Evolutionary conservation across 1,140 invertebrate species (phyloP).

Genomic region (Hesperophylax magnus): DNA sequence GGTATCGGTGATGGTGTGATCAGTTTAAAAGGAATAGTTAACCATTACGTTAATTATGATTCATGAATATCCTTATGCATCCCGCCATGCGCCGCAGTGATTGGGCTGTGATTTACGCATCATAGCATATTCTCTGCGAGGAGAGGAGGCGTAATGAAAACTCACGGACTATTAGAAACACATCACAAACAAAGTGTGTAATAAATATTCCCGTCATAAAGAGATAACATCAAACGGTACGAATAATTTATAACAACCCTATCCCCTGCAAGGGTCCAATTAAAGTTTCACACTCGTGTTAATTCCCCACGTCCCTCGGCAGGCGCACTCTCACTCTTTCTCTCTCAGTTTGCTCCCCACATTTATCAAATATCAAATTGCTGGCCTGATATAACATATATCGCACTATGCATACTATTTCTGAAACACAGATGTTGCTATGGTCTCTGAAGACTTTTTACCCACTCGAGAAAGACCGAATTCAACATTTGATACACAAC

Average conservation of each 20-base stretch:
- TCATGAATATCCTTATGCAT: neutral
- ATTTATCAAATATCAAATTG: slow-evolving; percentile 54
- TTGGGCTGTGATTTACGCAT: slow-evolving; percentile 28
- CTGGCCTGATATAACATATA: neutral
- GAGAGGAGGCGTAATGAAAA: slow-evolving; percentile 32
- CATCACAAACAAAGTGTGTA: slow-evolving; percentile 54
- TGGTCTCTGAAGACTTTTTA: too few species aligned
- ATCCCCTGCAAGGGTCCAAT: slow-evolving; percentile 55
- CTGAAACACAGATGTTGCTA: too few species aligned
- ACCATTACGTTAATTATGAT: too few species aligned
- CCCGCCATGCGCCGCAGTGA: neutral
- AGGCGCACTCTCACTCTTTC: neutral
- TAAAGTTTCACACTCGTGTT: slow-evolving; percentile 59
- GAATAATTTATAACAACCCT: slow-evolving; percentile 53
- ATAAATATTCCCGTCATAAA: slow-evolving; percentile 58
- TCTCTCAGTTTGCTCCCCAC: slow-evolving; percentile 14
- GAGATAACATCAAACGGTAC: slow-evolving; percentile 58
- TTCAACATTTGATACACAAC: too few species aligned
- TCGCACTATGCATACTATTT: too few species aligned
- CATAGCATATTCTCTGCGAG: slow-evolving; percentile 35
- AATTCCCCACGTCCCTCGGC: slow-evolving; percentile 56
- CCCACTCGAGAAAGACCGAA: too few species aligned
- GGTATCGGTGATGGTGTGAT: too few species aligned
- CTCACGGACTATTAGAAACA: slow-evolving; percentile 54
- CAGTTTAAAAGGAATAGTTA: too few species aligned